Base-by-base conservation (phyloP, 92 coral and sea anemone genomes). In the Chrysogorgia sp. region DNA sequence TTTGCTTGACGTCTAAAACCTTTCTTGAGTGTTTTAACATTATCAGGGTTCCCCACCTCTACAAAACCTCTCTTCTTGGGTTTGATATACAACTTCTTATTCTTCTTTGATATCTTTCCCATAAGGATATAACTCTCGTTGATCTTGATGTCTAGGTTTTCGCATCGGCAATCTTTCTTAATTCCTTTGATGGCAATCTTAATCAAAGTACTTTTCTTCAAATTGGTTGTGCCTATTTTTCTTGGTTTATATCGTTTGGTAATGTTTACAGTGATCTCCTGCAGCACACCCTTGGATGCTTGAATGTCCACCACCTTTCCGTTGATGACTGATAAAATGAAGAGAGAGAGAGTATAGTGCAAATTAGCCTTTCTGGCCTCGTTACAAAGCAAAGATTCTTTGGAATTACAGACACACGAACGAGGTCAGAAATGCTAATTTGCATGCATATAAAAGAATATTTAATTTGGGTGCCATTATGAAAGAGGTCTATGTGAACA, bases 41-140 rank as follows among this genome's bases (percentile, higher is more conserved):
- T 7, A n/a, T 7, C 53, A 7, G 10, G 53, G 15, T 7, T 47
- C 0, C 14, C 22, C 34, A 25, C 48, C 59, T 69, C 48, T 4
- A 48, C 76, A 48, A 45, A 69, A 14, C 76, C 76, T 23, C 34
- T 69, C 30, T 69, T 69, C 76, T 35, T 26, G 5, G 22, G n/a
- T 0, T 45, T 48, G 10, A 47, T 35, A 35, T 34, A 64, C 37
- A 7, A 10, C 34, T 35, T 35, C 3, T 29, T 28, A 14, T 23
- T 48, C 15, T 31, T 47, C n/a, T 2, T 69, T 24, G 40, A 1
- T 12, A 30, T 69, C 13, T 14, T 14, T 2, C 76, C 76, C 60
- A 69, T 69, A 28, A 69, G 59, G 10, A 68, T 40, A 40, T 68
- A 68, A 15, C 28, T 49, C 1, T 69, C 76, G 34, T 69, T 69